Evolutionary conservation across 2,888 invertebrate species (phyloP).

Genomic region (Cephus spinipes): DNA sequence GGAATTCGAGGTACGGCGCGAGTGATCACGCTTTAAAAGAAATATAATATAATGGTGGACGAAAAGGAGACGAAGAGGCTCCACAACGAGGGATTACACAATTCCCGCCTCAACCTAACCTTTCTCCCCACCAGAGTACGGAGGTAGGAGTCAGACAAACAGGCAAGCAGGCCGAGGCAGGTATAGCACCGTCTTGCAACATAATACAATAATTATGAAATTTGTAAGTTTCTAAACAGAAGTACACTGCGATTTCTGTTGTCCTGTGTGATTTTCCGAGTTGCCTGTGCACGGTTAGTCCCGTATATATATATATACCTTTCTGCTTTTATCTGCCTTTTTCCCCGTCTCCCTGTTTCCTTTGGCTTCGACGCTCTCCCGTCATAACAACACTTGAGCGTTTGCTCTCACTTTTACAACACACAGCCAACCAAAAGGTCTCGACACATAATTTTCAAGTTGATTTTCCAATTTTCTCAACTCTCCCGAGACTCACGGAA

Average conservation of each 20-base stretch:
- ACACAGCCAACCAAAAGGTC: neutral
- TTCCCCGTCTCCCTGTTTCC: neutral
- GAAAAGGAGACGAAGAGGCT: conserved; percentile 52
- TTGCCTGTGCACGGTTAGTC: neutral
- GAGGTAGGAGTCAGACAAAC: conserved; percentile 42
- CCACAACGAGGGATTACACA: conserved; percentile 55
- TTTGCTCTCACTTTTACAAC: conserved; percentile 40
- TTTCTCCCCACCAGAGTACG: conserved; percentile 49
- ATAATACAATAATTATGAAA: conserved; percentile 66
- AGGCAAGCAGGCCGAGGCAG: conserved; percentile 31
- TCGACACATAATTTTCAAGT: neutral
- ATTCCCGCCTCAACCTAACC: conserved; percentile 61
- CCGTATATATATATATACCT: neutral
- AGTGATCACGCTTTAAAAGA: neutral
- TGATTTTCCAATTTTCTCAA: neutral
- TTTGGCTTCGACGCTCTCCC: neutral
- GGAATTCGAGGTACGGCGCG: neutral
- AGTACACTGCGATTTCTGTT: conserved; percentile 33
- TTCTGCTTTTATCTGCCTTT: neutral
- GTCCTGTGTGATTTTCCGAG: conserved; percentile 15
- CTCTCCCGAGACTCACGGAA: neutral
- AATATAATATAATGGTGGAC: neutral
- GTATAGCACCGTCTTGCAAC: conserved; percentile 56
- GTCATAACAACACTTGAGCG: neutral
- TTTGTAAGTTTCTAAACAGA: conserved; percentile 64